Evolutionary conservation across 92 coral and sea anemone genomes (phyloP).

Genomic region (Blastomussa wellsi): DNA sequence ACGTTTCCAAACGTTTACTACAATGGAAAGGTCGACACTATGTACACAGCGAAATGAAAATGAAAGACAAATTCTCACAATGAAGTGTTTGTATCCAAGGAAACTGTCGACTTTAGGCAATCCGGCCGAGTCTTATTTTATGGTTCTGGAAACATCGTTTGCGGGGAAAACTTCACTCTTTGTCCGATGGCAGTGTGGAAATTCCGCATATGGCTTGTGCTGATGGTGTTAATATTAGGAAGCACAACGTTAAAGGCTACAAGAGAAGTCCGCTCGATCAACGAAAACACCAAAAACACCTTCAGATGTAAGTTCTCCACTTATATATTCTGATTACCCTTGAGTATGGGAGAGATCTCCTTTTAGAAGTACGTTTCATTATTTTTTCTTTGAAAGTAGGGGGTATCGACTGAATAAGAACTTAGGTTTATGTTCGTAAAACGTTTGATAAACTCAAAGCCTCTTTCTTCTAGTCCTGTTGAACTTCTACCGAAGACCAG

Average conservation of each 20-base stretch:
- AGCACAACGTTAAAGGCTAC: background rate
- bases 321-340: background rate
- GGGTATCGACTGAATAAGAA: background rate
- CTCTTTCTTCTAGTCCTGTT: constrained; percentile 40
- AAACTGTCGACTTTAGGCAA: background rate
- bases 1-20: background rate
- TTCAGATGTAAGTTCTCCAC: constrained; percentile 25
- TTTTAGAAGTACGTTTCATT: background rate
- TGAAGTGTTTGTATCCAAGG: constrained; percentile 19
- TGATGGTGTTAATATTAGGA: background rate
- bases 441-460: background rate
- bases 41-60: constrained; percentile 15
- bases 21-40: background rate
- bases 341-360: background rate
- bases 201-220: background rate
- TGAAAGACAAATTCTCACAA: constrained; percentile 4
- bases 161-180: background rate
- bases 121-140: background rate
- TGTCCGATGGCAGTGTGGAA: background rate
- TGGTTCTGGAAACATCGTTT: background rate
- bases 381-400: background rate
- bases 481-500: constrained; percentile 43
- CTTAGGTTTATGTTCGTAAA: background rate
- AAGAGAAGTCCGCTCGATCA: background rate
- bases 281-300: constrained; percentile 6